Evolutionary conservation across 2,113 vertebrate species (phyloP), one percentile per base, ranked within the genome.

Genomic region (Ptilorrhoa leucosticta): DNA sequence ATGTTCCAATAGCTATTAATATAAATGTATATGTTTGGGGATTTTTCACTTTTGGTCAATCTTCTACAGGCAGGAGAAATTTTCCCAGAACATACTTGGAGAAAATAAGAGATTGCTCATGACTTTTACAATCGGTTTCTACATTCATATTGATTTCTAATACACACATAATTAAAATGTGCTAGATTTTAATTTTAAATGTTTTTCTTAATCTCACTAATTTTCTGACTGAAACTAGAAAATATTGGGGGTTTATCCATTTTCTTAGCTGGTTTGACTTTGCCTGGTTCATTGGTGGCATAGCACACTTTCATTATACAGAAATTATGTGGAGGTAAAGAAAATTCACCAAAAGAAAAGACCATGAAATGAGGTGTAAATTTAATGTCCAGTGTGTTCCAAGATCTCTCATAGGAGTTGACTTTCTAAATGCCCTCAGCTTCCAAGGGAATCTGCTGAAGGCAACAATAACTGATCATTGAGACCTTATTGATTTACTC

Each of bases 21-120:
- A 66, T 18, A 70, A 60, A 61, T 39, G 1, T 48, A 22, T 51
- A 23, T 51, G 11, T 12, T 33, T 51, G 37, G 4, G 0, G 0
- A 24, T 44, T 35, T 80, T 63, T 20, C 30, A 26, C 37, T 72
- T 91, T 73, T 31, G 9, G 15, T 57, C 21, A 33, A 2, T 69
- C 8, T 81, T 58, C 54, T 80, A 33, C 27, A 69, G 1, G 2
- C 53, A 82, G 44, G 27, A 83, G 75, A 88, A 87, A 83, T 72
- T 33, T 58, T 14, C n/a, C 20, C 27, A 71, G 20, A 63, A 35
- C 27, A 4, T 56, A 31, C n/a, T 57, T 72, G 21, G 30, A 76
- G 35, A 68, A 87, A 68, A 70, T n/a, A 65, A 60, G 37, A 69
- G n/a, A 54, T 80, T n/a, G 9, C 9, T 71, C 3, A 11, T 63